Evolutionary conservation across 2,888 invertebrate genomes (phyloP).

Genomic region (Fragum sueziense): DNA sequence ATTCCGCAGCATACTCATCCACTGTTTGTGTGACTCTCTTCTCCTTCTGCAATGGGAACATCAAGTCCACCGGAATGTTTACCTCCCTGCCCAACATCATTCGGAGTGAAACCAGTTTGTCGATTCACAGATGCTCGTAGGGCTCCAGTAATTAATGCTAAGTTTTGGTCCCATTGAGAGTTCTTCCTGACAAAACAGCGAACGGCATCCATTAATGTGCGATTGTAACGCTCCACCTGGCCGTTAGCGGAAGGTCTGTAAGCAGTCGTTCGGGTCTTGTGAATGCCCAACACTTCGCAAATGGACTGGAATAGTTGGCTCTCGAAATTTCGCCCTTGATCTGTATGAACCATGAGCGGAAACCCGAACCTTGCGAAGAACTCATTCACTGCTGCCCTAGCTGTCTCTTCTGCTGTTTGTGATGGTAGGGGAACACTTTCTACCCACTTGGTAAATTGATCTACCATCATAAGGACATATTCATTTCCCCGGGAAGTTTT

Average conservation of each 20-base stretch:
- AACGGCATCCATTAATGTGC: conserved; percentile 9
- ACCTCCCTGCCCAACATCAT: conserved; percentile 12
- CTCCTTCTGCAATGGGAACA: conserved; percentile 34
- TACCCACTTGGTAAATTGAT: conserved; percentile 51
- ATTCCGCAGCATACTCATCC: not conserved
- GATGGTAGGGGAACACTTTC: conserved; percentile 43
- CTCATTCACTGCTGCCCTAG: conserved; percentile 13
- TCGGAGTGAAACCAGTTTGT: conserved; percentile 6
- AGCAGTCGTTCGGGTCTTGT: conserved; percentile 27
- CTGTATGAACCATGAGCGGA: conserved; percentile 20
- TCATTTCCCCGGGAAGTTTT: conserved; percentile 26
- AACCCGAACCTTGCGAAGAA: conserved; percentile 25
- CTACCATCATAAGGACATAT: conserved; percentile 15
- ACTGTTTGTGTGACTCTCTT: not conserved
- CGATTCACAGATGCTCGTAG: not conserved
- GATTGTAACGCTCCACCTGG: conserved; percentile 5
- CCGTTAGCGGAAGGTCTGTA: conserved; percentile 28
- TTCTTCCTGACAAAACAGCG: not conserved
- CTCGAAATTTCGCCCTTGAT: conserved; percentile 25
- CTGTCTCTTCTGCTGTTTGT: conserved; percentile 35
- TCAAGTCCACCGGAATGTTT: not conserved
- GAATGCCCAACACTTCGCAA: conserved; percentile 18
- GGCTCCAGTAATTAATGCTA: not conserved
- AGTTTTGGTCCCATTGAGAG: not conserved
- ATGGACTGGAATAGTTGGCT: conserved; percentile 8